These are phyloP conservation scores for Salvelinus sp. DNA, from an alignment of 2,113 vertebrate species.

Conservation along the genomic window DNA sequence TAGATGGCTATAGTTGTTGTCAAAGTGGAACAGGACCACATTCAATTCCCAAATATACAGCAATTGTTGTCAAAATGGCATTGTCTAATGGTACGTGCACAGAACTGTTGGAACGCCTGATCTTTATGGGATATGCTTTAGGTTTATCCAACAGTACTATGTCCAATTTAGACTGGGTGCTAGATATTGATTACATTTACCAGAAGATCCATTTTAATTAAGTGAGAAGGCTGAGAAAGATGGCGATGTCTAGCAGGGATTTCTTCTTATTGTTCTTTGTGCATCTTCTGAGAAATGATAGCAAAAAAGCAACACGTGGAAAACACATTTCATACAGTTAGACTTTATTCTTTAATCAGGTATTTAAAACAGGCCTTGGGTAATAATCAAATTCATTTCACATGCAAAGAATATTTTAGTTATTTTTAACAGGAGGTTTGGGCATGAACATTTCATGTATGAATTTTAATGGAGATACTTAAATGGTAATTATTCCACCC, in stretches of 20 bases:
- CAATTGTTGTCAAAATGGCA: neutral
- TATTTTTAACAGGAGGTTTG: slow-evolving; percentile 96
- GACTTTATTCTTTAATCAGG: slow-evolving; percentile 59
- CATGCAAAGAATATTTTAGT: slow-evolving; percentile 96
- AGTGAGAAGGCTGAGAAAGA: slow-evolving; percentile 66
- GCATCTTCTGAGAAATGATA: slow-evolving; percentile 42
- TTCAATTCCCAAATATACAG: neutral
- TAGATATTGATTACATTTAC: slow-evolving; percentile 78
- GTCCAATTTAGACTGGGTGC: slow-evolving; percentile 69
- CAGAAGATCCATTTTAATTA: slow-evolving; percentile 79
- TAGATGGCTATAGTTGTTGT: slow-evolving; percentile 17
- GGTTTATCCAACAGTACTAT: too few relatives aligned
- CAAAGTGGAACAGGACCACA: slow-evolving; percentile 11
- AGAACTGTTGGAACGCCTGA: too few relatives aligned
- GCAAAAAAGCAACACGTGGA: slow-evolving; percentile 44
- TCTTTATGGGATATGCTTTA: too few relatives aligned
- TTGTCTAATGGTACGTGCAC: neutral
- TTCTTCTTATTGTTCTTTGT: slow-evolving; percentile 49
- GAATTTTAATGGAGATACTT: slow-evolving; percentile 99
- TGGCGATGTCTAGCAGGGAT: slow-evolving; percentile 57
- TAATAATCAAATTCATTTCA: slow-evolving; percentile 87
- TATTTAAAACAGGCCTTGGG: slow-evolving; percentile 64
- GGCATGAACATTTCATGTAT: slow-evolving; percentile 99
- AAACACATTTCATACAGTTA: slow-evolving; percentile 47
- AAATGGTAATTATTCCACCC: slow-evolving; percentile 99